A percentile compares a stretch with the other conserved stretches of the same genome.
phyloP scores from a whole-genome alignment of 2,797 vertebrate genomes.

The Xiphorhynchus erythropygius region DNA sequence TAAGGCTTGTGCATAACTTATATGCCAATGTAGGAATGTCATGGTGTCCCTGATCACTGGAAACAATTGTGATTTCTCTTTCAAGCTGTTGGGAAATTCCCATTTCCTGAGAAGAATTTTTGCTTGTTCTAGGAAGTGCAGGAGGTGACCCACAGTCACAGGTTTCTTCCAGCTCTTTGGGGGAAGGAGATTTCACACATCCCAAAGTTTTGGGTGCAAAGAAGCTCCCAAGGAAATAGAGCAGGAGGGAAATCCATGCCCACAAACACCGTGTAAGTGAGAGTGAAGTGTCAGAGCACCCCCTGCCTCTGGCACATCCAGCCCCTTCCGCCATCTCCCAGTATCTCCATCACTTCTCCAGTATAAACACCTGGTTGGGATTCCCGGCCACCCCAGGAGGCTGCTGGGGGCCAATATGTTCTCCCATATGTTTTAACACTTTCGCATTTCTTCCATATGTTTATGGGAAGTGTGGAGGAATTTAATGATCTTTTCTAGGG shows the following conservation, averaged over 20 bases:
- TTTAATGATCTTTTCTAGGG: conserved; percentile 80
- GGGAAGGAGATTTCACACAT: not conserved
- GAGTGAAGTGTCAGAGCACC: not conserved
- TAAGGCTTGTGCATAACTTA: not conserved
- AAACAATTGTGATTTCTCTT: not conserved
- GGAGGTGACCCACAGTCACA: not conserved
- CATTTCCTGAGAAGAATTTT: not conserved
- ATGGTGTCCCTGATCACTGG: too few relatives aligned
- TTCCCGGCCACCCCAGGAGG: not conserved
- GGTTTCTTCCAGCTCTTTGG: not conserved
- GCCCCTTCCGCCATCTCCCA: not conserved
- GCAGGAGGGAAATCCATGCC: not conserved
- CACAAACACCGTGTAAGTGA: not conserved
- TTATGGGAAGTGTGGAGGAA: conserved; percentile 74
- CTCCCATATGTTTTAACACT: conserved; percentile 76
- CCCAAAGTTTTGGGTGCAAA: not conserved
- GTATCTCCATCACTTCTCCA: not conserved
- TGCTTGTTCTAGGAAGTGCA: not conserved
- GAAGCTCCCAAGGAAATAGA: not conserved
- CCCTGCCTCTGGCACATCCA: not conserved
- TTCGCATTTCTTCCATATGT: conserved; percentile 78
- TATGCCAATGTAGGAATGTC: not conserved
- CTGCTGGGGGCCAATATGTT: conserved; percentile 70
- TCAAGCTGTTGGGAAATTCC: not conserved
- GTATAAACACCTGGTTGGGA: not conserved